Evolutionary conservation across 2,797 vertebrate genomes (phyloP).

Genomic region (Kryptolebias ocellatus): DNA sequence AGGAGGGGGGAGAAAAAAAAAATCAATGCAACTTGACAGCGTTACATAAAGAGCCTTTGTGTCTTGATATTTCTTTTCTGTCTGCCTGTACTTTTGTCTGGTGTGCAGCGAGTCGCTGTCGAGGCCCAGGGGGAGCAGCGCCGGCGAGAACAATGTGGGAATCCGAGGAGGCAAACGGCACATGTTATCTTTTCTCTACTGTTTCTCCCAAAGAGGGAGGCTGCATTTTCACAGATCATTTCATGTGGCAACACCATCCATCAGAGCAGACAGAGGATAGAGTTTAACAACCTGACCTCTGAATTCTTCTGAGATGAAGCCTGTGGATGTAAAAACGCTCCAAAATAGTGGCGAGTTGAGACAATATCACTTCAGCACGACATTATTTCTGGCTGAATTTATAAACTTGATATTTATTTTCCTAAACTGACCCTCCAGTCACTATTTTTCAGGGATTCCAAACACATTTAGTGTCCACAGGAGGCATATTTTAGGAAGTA

Average conservation of each 20-base stretch:
- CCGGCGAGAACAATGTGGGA: constrained; percentile 78
- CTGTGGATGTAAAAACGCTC: constrained; percentile 2
- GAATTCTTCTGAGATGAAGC: constrained; percentile 41
- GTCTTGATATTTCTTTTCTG: constrained; percentile 73
- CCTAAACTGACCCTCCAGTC: constrained; percentile 6
- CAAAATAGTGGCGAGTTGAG: constrained; percentile 38
- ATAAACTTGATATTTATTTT: constrained; percentile 22
- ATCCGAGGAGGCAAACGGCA: constrained; percentile 73
- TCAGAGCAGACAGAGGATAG: constrained; percentile 71
- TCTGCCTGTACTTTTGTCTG: constrained; percentile 71
- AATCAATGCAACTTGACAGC: constrained; percentile 77
- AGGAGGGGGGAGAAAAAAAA: constrained; percentile 36
- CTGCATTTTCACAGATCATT: constrained; percentile 83
- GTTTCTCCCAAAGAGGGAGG: constrained; percentile 64
- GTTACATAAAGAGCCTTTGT: constrained; percentile 80
- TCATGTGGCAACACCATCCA: constrained; percentile 82
- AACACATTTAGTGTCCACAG: constrained; percentile 24
- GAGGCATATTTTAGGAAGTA: constrained; percentile 29
- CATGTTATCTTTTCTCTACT: constrained; percentile 75
- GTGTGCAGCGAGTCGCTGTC: constrained; percentile 65
- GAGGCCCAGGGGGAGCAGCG: constrained; percentile 62
- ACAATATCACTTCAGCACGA: constrained; percentile 25
- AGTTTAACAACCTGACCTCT: constrained; percentile 41
- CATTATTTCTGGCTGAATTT: constrained; percentile 39
- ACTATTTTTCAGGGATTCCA: constrained; percentile 29